Base-by-base conservation (phyloP, 2,113 vertebrate genomes). In the Clupea harengus region DNA sequence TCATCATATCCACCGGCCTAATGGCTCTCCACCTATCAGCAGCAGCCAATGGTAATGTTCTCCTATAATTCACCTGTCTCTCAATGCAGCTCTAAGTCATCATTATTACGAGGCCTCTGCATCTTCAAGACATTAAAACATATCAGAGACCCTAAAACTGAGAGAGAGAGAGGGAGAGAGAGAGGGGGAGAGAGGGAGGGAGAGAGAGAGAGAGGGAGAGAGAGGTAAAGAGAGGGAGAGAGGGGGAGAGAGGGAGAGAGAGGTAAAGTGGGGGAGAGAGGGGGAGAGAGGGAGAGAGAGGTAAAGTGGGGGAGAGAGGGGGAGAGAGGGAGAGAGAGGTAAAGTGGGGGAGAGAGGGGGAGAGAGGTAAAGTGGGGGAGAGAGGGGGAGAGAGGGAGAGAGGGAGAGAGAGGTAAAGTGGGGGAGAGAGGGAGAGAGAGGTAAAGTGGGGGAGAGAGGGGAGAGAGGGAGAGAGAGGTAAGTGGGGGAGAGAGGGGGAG, bases 1-100 rank as follows among this genome's bases (percentile, higher is more conserved):
- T 78, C 72, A 78, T 78, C 72, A 78, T 32, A 78, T 78, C 72
- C 72, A 78, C 72, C 72, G 72, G 72, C 32, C 72, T 78, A 78
- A 78, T 78, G 72, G 28, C 72, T 78, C 32, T 78, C 72, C 72
- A 39, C 72, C 72, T 78, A 78, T 78, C 72, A 78, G 72, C 72
- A 78, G 72, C 28, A 13, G 28, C 28, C 72, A 78, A 78, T 15
- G 28, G 9, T 78, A 78, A 78, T 39, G 72, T 78, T 13, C 10
- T 17, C 72, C 72, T 15, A 78, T 78, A 78, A 32, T 39, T 39
- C 28, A 39, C 72, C 28, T 78, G 72, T 78, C 72, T 78, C 32
- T 39, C 32, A 1, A 9, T 15, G 28, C 0, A 32, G 28, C 67
- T 15, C 28, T 75, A 78, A 78, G 72, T 78, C 72, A 78, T 78